phyloP scores from a whole-genome alignment of 2,888 invertebrate species.

The Ormyrus rosae region DNA sequence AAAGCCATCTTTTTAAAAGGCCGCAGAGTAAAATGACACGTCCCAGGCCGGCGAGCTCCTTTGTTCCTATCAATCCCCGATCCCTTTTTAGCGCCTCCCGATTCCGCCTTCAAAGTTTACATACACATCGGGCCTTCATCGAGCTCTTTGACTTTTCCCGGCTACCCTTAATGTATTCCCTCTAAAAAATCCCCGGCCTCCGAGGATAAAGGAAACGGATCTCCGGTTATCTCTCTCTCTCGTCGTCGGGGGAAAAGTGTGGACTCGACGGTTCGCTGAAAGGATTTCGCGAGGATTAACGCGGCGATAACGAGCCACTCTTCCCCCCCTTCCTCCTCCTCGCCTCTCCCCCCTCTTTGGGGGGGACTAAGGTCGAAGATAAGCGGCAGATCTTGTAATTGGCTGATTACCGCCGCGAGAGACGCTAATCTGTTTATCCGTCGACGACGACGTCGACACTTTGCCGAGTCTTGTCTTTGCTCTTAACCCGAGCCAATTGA shows the following conservation, averaged over 20 bases:
- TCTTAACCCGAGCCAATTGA: not conserved
- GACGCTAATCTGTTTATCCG: constrained; percentile 64
- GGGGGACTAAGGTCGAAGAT: constrained; percentile 10
- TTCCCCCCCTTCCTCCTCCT: constrained; percentile 26
- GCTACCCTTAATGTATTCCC: constrained; percentile 35
- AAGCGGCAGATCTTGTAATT: constrained; percentile 64
- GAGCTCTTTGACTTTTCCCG: constrained; percentile 29
- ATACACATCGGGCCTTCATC: constrained; percentile 1
- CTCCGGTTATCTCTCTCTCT: no score
- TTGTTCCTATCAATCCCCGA: constrained; percentile 1
- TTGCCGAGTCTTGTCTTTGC: not conserved
- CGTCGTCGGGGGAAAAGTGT: constrained; percentile 59
- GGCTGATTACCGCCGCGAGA: constrained; percentile 64
- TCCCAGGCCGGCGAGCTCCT: not conserved
- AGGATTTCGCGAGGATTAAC: constrained; percentile 69
- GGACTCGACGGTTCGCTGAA: constrained; percentile 66
- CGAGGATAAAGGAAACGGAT: not conserved
- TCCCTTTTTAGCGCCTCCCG: not conserved
- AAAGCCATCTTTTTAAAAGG: no score
- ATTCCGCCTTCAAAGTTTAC: constrained; percentile 13
- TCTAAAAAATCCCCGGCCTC: constrained; percentile 16
- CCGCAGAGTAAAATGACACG: not conserved
- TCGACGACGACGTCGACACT: not conserved
- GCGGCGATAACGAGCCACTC: constrained; percentile 68
- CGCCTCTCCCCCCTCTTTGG: constrained; percentile 1